Evolutionary conservation across 2,797 vertebrate species (phyloP).

Genomic region (Aplochiton taeniatus): DNA sequence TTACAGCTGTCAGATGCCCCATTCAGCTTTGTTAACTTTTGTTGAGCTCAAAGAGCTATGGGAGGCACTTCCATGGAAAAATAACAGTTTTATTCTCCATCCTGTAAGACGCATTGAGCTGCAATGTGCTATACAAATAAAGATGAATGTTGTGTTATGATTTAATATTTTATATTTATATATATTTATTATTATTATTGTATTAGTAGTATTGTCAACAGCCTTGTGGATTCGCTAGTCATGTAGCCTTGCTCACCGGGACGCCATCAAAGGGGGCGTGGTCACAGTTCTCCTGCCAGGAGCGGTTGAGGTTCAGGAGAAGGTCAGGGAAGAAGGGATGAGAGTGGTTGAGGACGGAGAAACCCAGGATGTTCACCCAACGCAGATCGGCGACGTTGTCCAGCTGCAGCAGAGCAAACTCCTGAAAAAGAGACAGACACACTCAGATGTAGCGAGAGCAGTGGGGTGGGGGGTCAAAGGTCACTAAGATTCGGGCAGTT

Average conservation of each 20-base stretch:
- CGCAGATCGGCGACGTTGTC: slow-evolving; percentile 76
- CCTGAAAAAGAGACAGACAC: slow-evolving; percentile 62
- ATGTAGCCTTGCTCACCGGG: slow-evolving; percentile 70
- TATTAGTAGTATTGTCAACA: too few relatives aligned
- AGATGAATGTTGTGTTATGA: too few relatives aligned
- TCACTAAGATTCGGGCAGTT: too few relatives aligned
- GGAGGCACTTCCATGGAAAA: too few relatives aligned
- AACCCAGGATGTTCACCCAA: slow-evolving; percentile 84
- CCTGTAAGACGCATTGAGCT: too few relatives aligned
- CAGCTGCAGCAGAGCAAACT: slow-evolving; percentile 83
- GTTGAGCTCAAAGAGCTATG: too few relatives aligned
- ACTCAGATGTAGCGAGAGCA: neutral
- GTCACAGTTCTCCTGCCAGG: slow-evolving; percentile 90
- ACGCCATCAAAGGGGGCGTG: slow-evolving; percentile 84
- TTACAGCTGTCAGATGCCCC: too few relatives aligned
- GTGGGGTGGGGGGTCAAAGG: neutral
- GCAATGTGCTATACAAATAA: too few relatives aligned
- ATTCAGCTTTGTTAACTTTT: too few relatives aligned
- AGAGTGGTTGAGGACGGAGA: slow-evolving; percentile 87
- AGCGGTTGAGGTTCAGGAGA: slow-evolving; percentile 85
- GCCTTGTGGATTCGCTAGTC: neutral
- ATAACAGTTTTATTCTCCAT: too few relatives aligned
- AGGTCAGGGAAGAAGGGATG: slow-evolving; percentile 87
- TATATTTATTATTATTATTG: too few relatives aligned
- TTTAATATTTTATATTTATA: too few relatives aligned